Base-by-base conservation (phyloP, 2,797 vertebrate genomes). In the Fundulus diaphanus region DNA sequence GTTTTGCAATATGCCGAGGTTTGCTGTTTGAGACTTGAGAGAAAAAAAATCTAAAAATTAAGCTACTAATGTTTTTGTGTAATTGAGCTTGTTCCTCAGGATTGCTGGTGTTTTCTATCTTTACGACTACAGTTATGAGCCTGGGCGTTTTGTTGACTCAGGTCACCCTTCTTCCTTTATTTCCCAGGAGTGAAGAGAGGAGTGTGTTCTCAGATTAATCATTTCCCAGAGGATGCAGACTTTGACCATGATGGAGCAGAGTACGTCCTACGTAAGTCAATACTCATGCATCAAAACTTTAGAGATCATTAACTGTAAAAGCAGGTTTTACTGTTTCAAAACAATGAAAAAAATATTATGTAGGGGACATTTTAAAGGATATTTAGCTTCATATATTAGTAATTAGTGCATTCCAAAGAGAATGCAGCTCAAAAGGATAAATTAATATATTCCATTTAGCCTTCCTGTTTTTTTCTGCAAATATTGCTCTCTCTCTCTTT, bases 171-270 rank as follows among this genome's bases (percentile, higher is more conserved):
- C 65, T 82, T 65, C 35, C 84, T 33, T 78, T 87, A 15, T 46
- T 31, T 87, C 84, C 61, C 90, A 98, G 97, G 97, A 81, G 92
- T 97, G 89, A 97, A 97, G 93, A 92, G 97, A 92, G 97, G 97
- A 40, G 94, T 96, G 77, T 98, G 97, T 84, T 96, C 97, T 79
- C 97, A 97, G 94, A 98, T 98, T 87, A 98, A 98, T 90, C 97
- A 98, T 85, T 98, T 98, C 90, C 97, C 97, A 16, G 97, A 98
- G 89, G 97, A 98, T 76, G 97, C 97, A 42, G 97, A 98, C 92
- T 98, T 97, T 80, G 97, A 98, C 94, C 97, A 98, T 69, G 97
- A 98, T 82, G 97, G 97, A 81, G 97, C 97, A 57, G 97, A 98
- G 93, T 98, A 98, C 77, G 96, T 98, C 89, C 93, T 98, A 89